These are phyloP conservation scores for Plumapathes pennacea DNA, from an alignment of 92 coral and sea anemone species.

Conservation along the genomic window DNA sequence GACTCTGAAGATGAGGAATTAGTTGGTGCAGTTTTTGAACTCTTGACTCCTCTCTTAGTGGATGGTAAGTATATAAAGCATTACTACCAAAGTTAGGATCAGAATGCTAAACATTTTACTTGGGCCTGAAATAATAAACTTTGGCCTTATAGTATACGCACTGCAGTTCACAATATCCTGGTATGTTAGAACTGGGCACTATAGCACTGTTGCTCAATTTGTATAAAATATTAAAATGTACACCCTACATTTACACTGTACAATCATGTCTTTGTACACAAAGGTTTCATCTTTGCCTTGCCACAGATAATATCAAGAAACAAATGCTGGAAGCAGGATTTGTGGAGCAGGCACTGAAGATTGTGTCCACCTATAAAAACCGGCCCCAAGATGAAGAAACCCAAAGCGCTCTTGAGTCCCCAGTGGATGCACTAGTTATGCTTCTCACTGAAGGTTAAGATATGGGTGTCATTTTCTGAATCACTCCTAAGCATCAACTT, in stretches of 20 bases:
- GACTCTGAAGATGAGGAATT: slow-evolving; percentile 73
- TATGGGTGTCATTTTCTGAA: not conserved
- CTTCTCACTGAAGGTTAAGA: slow-evolving; percentile 83
- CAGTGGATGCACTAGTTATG: slow-evolving; percentile 84
- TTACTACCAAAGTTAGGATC: no score
- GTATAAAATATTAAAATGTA: no score
- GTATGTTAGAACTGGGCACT: no score
- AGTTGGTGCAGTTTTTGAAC: slow-evolving; percentile 60
- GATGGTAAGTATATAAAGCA: slow-evolving; percentile 58
- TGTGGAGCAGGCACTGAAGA: slow-evolving; percentile 68
- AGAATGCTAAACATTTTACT: no score
- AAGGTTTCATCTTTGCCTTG: not conserved
- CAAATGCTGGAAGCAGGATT: slow-evolving; percentile 68
- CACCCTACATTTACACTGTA: no score
- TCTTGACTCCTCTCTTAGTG: slow-evolving; percentile 48
- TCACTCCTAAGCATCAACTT: not conserved
- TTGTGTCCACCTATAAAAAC: slow-evolving; percentile 49
- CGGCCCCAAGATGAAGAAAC: slow-evolving; percentile 43
- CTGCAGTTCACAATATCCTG: no score
- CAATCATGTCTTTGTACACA: no score
- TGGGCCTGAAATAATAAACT: no score
- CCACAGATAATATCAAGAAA: slow-evolving; percentile 75
- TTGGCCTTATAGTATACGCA: no score
- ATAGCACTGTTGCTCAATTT: no score
- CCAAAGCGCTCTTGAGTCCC: slow-evolving; percentile 52